Conservation (phyloP, 92 coral and sea anemone species). For the Parazoanthus atlanticus region DNA sequence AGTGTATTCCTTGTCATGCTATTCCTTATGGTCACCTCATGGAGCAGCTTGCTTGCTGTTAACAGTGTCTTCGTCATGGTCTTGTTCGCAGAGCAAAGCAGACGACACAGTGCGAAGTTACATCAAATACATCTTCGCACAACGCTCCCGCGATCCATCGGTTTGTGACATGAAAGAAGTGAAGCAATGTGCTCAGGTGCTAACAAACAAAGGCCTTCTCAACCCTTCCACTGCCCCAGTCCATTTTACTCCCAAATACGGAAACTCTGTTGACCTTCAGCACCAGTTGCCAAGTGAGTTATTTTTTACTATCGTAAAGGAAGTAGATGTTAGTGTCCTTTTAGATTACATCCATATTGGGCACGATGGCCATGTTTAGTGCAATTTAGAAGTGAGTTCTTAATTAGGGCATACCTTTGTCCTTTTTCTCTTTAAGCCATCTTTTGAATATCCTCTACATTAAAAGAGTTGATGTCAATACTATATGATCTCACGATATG, state of each 20-base stretch:
- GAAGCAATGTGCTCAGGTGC: conserved; percentile 70
- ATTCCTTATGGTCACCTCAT: not conserved
- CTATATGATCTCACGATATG: no score
- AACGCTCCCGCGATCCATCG: conserved; percentile 61
- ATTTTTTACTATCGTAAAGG: not conserved
- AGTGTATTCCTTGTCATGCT: no score
- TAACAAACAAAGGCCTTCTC: conserved; percentile 75
- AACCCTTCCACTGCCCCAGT: conserved; percentile 74
- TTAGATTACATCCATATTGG: not conserved
- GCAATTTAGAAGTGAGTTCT: no score
- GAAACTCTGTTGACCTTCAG: conserved; percentile 70
- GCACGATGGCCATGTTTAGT: no score
- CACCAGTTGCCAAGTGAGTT: conserved; percentile 72
- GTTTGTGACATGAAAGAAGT: conserved; percentile 84
- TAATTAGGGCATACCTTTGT: no score
- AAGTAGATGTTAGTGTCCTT: not conserved
- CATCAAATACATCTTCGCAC: conserved; percentile 73
- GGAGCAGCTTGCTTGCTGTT: not conserved
- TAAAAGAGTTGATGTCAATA: no score
- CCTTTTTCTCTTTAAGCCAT: no score
- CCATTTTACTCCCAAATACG: conserved; percentile 80
- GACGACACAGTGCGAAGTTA: conserved; percentile 69
- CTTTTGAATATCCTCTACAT: no score
- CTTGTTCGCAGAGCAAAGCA: conserved; percentile 61
- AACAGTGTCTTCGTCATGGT: not conserved